A percentile compares a stretch with the other conserved stretches of the same genome.
Evolutionary conservation across 2,888 invertebrate species (phyloP).

Genomic region (Pteria penguin): DNA sequence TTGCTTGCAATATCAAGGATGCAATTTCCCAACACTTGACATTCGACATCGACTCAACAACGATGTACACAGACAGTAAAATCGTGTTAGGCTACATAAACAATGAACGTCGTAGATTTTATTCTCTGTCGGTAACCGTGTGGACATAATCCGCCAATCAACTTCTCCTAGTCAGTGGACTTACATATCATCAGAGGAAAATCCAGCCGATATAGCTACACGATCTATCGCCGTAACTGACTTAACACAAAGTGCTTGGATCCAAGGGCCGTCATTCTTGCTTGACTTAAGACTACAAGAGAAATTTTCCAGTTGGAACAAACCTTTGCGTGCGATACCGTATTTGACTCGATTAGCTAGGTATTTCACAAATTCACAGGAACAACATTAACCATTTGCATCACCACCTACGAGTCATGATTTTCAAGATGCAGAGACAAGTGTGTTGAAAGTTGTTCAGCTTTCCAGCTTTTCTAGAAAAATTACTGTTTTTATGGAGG

Average conservation of each 20-base stretch:
- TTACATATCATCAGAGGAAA: not conserved
- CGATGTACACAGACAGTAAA: not conserved
- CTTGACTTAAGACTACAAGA: not conserved
- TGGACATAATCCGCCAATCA: not conserved
- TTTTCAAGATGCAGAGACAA: not conserved
- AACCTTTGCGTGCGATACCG: not conserved
- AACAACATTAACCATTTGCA: not conserved
- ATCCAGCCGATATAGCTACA: not conserved
- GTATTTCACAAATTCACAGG: not conserved
- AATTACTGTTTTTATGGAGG: not conserved
- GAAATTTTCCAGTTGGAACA: not conserved
- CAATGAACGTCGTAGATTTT: not conserved
- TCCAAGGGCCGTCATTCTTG: not conserved
- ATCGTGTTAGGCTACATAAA: not conserved
- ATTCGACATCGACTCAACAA: not conserved
- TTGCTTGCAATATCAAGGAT: constrained; percentile 3
- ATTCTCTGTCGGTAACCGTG: not conserved
- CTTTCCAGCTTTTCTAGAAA: not conserved
- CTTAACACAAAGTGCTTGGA: not conserved
- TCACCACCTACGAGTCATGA: not conserved
- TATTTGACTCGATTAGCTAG: not conserved
- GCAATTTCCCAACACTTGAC: not conserved
- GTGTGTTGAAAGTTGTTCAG: not conserved
- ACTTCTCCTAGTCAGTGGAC: not conserved
- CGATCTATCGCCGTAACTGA: not conserved